Evolutionary conservation across 1,140 invertebrate species (phyloP).

Genomic region (Drosophila punjabiensis): DNA sequence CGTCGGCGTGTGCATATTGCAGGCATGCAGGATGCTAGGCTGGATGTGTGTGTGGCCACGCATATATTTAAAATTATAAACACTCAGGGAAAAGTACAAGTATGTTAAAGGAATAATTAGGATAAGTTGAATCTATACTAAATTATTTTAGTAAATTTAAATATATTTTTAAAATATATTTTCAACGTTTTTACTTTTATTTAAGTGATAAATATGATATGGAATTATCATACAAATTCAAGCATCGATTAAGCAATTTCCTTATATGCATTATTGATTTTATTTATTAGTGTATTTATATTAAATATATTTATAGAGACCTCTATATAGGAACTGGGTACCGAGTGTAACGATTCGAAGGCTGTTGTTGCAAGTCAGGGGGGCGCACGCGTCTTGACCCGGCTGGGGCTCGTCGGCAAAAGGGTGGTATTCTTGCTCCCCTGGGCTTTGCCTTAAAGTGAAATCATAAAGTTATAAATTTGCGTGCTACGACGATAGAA

Average conservation of each 20-base stretch:
- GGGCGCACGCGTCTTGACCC: too few relatives aligned
- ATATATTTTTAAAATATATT: not conserved
- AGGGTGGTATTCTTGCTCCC: too few relatives aligned
- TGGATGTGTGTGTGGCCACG: slow-evolving; percentile 12
- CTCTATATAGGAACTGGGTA: slow-evolving; percentile 1
- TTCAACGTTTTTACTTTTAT: not conserved
- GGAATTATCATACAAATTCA: too few relatives aligned
- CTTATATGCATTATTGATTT: not conserved
- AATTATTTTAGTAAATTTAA: not conserved
- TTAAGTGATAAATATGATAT: not conserved
- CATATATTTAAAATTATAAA: slow-evolving; percentile 34
- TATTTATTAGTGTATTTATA: slow-evolving; percentile 10
- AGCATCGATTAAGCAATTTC: not conserved
- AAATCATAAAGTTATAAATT: too few relatives aligned
- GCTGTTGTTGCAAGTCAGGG: too few relatives aligned
- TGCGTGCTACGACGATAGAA: too few relatives aligned
- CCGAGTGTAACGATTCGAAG: too few relatives aligned
- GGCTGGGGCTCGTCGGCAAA: too few relatives aligned
- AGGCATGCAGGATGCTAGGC: slow-evolving; percentile 23
- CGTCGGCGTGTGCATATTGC: slow-evolving; percentile 14
- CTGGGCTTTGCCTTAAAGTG: too few relatives aligned
- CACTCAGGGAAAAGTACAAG: slow-evolving; percentile 1
- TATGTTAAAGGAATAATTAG: not conserved
- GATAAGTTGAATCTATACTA: too few relatives aligned
- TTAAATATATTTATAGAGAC: slow-evolving; percentile 31